Evolutionary conservation across 35 echinoderm and acorn worm species (phyloP), one percentile per base, ranked within the genome.

Genomic region (Apostichopus japonicus): DNA sequence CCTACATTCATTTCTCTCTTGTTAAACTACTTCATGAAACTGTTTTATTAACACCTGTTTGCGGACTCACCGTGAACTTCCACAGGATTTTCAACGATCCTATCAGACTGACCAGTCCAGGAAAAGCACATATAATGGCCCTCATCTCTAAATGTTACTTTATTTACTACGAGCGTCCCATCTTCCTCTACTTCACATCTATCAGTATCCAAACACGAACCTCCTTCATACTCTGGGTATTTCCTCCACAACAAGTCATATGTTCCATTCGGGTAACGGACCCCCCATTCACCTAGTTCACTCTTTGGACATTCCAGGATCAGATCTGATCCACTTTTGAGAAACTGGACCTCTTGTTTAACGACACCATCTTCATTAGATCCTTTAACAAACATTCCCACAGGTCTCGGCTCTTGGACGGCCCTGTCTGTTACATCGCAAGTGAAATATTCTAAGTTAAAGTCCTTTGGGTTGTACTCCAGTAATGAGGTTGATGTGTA

Each of bases 401-500:
- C 57, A 8, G 71, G 16, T 75, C 5, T n/a, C 6, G n/a, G 15
- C 13, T 19, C 21, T 23, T n/a, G 0, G 17, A 19, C 71, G 17
- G 71, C 71, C 13, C n/a, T 6, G 17, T 19, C 71, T 21, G 5
- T 75, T 19, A 75, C 71, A 19, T 23, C 7, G 6, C 71, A 75
- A 75, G 71, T 75, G n/a, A 75, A 19, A 7, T 75, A 75, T 75
- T 75, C 71, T 3, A 75, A 24, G 15, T 6, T 21, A 23, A 21
- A 75, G 11, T 75, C 1, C 13, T 7, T 21, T 75, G 71, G 22
- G 6, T 24, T 75, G 22, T 75, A 75, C 21, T 75, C 71, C 16
- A 75, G 71, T 21, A 75, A 23, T 75, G 71, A 75, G 16, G 71
- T 75, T 75, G 71, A 75, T 21, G 71, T 75, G n/a, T 75, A 75